Evolutionary conservation across 2,888 invertebrate species (phyloP), one percentile per base, ranked within the genome.

Genomic region (Chrysopilus asiliformis): DNA sequence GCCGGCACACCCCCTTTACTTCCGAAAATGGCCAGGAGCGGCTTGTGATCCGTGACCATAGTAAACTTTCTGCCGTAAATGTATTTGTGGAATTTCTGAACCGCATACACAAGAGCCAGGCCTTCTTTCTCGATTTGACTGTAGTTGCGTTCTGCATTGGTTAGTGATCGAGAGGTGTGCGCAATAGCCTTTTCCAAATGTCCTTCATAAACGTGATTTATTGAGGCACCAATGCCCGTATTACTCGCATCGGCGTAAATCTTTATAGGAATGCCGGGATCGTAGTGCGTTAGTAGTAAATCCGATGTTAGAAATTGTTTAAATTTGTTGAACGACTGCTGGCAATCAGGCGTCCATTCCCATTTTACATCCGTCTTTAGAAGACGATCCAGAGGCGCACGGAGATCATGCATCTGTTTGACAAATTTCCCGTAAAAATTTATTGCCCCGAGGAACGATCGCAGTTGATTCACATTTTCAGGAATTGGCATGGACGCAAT

Each of bases 61-160:
- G 39, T 47, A 42, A 57, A 59, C 10, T 49, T 41, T 7, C 49
- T 41, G 17, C 55, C 58, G 43, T 44, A 52, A 16, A 55, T 40
- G 43, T 50, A 56, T 30, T 47, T 40, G 37, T 55, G 48, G 41
- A 53, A 57, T 41, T 50, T 47, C 35, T 49, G 48, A 16, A 55
- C 45, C 16, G 49, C 53, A 43, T 47, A 53, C 18, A 49, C 39
- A 19, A 54, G 32, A 25, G 50, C 49, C n/a, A 53, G 44, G 28
- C 50, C 57, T 45, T 58, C 56, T 43, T 52, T 48, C 34, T 58
- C 52, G 4, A 52, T 47, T 42, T 57, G 53, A 13, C 53, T 46
- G 42, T 58, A 58, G 13, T 49, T 47, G 25, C 45, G 41, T 41
- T 60, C 55, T 7, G 53, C 39, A 26, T 22, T 26, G 12, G 47